A percentile compares a stretch with the other conserved stretches of the same genome.
These are phyloP conservation scores for Sphaerophoria taeniata DNA, from an alignment of 2,888 invertebrate genomes.

Conservation along the genomic window DNA sequence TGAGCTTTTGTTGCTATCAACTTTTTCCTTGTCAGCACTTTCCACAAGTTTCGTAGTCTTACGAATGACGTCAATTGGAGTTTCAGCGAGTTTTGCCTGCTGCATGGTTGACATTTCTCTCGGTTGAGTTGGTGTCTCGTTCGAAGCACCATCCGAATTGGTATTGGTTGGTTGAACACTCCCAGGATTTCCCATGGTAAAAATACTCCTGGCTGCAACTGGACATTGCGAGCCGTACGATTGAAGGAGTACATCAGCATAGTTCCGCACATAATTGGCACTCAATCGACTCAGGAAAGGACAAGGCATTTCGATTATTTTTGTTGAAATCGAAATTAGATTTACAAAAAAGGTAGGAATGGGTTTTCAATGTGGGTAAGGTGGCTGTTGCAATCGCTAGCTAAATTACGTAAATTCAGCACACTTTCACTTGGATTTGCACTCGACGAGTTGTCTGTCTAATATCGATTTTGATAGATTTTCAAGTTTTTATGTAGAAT, in stretches of 20 bases:
- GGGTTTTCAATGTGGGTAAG: conserved; percentile 14
- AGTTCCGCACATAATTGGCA: conserved; percentile 91
- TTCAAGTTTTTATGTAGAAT: conserved; percentile 4
- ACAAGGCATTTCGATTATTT: conserved; percentile 88
- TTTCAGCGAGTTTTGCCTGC: conserved; percentile 53
- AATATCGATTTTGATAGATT: conserved; percentile 1
- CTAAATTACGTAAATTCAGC: conserved; percentile 66
- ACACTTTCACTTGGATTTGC: conserved; percentile 62
- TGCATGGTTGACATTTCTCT: conserved; percentile 64
- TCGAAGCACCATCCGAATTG: conserved; percentile 23
- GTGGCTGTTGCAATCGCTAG: conserved; percentile 31
- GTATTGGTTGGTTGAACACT: conserved; percentile 25
- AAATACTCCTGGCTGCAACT: conserved; percentile 93
- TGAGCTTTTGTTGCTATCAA: conserved; percentile 24
- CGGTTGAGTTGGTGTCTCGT: conserved; percentile 79
- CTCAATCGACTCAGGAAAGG: conserved; percentile 93
- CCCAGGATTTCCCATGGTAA: conserved; percentile 92
- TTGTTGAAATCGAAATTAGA: not conserved
- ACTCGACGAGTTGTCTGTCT: not conserved
- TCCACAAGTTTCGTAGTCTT: conserved; percentile 76
- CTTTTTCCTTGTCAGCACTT: conserved; percentile 32
- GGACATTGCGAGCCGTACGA: conserved; percentile 93
- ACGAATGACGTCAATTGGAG: conserved; percentile 76
- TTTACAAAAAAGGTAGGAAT: conserved; percentile 27
- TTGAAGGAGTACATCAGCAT: conserved; percentile 89